Conservation (phyloP, 2,797 vertebrate genomes). For the Diglossa cyanea region DNA sequence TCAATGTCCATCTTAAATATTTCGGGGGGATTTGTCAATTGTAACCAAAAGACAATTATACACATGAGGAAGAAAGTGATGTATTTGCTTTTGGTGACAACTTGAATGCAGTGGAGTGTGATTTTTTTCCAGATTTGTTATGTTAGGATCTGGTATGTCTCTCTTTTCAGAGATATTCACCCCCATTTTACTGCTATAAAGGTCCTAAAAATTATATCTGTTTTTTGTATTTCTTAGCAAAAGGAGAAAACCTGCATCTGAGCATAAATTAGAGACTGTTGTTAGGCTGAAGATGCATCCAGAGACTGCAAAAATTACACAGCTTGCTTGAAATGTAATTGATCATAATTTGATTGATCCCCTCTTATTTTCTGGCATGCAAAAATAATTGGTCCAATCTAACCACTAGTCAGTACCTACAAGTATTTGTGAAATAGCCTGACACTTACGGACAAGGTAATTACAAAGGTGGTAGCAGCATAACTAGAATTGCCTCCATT, state of each 20-base stretch:
- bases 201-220: background rate
- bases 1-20: background rate
- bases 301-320: background rate
- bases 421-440: background rate
- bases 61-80: background rate
- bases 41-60: background rate
- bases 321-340: background rate
- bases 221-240: background rate
- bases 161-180: background rate
- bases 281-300: background rate
- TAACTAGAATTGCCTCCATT: background rate
- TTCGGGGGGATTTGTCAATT: background rate
- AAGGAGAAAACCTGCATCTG: background rate
- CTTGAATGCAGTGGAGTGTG: background rate
- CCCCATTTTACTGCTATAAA: background rate
- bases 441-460: background rate
- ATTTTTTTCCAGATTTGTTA: background rate
- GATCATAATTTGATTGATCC: accelerated
- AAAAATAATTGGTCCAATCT: background rate
- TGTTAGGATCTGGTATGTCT: background rate
- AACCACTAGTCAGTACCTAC: background rate
- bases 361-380: background rate
- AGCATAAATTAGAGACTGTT: background rate
- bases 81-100: background rate
- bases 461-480: background rate